A percentile compares a stretch with the other conserved stretches of the same genome.
phyloP scores from a whole-genome alignment of 2,888 invertebrate genomes.

The Barypeithes pellucidus region DNA sequence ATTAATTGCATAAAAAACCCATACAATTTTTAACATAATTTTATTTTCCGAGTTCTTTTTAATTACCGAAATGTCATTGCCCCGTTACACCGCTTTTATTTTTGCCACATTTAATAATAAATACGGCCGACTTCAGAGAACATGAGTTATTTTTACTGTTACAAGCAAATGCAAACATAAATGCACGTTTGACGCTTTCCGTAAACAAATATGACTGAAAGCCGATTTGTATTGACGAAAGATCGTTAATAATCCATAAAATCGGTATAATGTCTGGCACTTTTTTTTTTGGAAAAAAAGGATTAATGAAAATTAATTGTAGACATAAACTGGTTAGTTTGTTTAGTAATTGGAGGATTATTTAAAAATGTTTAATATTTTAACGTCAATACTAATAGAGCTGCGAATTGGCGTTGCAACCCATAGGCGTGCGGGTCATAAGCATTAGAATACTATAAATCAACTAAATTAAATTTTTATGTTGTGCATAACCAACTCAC shows the following conservation, averaged over 20 bases:
- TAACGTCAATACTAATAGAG: too few relatives aligned
- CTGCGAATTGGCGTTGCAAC: too few relatives aligned
- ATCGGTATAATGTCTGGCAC: conserved; percentile 11
- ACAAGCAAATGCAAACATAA: conserved; percentile 18
- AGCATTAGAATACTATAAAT: too few relatives aligned
- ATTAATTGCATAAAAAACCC: too few relatives aligned
- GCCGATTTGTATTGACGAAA: conserved; percentile 8
- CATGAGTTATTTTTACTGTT: conserved; percentile 34
- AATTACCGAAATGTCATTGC: conserved; percentile 3
- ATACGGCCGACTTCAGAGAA: conserved; percentile 36
- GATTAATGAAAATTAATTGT: too few relatives aligned
- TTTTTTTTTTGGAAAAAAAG: background rate
- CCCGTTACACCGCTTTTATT: background rate
- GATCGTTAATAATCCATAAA: conserved; percentile 11
- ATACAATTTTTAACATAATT: too few relatives aligned
- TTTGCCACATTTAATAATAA: conserved; percentile 22
- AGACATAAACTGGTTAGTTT: too few relatives aligned
- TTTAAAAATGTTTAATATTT: too few relatives aligned
- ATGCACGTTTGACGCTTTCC: conserved; percentile 28
- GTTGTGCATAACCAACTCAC: too few relatives aligned
- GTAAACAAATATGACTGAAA: conserved; percentile 39
- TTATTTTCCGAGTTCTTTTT: background rate
- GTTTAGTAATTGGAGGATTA: too few relatives aligned
- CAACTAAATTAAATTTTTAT: too few relatives aligned
- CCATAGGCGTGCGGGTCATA: too few relatives aligned